These are phyloP conservation scores for Labeo catla DNA, from an alignment of 2,113 vertebrate species.

Conservation along the genomic window DNA sequence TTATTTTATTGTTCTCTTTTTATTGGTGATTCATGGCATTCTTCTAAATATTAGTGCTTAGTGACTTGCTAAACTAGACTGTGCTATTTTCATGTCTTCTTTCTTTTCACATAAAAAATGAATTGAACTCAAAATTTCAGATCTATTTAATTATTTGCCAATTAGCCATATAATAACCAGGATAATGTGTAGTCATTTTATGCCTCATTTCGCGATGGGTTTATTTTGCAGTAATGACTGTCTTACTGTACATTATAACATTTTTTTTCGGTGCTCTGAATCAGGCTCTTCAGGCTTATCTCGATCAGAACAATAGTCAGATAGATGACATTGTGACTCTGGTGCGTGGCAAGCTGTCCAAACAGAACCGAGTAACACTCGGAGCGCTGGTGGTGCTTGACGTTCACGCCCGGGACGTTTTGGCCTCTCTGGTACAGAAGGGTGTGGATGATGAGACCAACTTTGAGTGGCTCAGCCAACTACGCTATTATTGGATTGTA, in stretches of 20 bases:
- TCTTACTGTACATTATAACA: background rate
- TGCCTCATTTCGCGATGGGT: background rate
- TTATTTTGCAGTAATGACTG: background rate
- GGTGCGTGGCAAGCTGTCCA: slow-evolving; percentile 85
- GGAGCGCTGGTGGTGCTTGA: slow-evolving; percentile 88
- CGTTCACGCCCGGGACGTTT: slow-evolving; percentile 87
- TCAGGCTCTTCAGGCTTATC: slow-evolving; percentile 81
- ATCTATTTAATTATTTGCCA: background rate
- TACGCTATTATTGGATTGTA: slow-evolving; percentile 89
- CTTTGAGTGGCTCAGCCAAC: slow-evolving; percentile 91
- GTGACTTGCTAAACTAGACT: background rate
- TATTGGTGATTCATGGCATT: background rate
- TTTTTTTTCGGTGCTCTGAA: background rate
- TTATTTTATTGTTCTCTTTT: background rate
- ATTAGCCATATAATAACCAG: background rate
- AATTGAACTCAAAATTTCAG: background rate
- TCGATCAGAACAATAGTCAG: slow-evolving; percentile 82
- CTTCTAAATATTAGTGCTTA: background rate
- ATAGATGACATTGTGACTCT: slow-evolving; percentile 88
- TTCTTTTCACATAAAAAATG: background rate
- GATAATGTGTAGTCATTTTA: background rate
- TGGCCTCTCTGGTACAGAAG: slow-evolving; percentile 81
- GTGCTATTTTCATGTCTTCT: background rate
- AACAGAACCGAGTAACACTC: slow-evolving; percentile 86
- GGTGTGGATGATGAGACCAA: slow-evolving; percentile 82